Evolutionary conservation across 2,113 vertebrate genomes (phyloP), one percentile per base, ranked within the genome.

Genomic region (Oncorhynchus kisutch): DNA sequence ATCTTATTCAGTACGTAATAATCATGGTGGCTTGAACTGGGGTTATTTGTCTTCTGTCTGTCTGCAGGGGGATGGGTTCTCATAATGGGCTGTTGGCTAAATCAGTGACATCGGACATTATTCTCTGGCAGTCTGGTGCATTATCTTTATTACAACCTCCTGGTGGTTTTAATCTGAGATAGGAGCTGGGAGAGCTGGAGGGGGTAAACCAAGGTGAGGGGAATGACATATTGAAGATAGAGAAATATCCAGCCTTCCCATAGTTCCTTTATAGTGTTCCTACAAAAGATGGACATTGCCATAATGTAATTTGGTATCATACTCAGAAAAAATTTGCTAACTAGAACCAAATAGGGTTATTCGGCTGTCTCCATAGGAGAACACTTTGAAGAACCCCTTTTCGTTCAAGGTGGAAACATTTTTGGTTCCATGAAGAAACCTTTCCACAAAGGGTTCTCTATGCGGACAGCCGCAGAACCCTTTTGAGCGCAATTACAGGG

Each of bases 111-210:
- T 67, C 66, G 29, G 62, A 68, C 72, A 13, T 71, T 16, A 51
- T 13, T 51, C 13, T 67, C n/a, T 62, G 20, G 18, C 2, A 66
- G 59, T 18, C 13, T 24, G 62, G 45, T 0, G 68, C 57, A 74
- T 81, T 70, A 79, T 72, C 34, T 68, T 84, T 65, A 75, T 65
- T 81, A 73, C 27, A 64, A 67, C 27, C 0, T 45, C 71, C 29
- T 34, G 6, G 54, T 45, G 25, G 25, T 78, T 78, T 78, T 74
- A 76, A 78, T 77, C 18, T 27, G 31, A 34, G 20, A 24, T n/a
- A 48, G 65, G 12, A 49, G 20, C 22, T n/a, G 45, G 65, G 8
- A 34, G 68, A 64, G 39, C 4, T 31, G 18, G 54, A n/a, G 22
- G 7, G 54, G 54, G 4, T 57, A 25, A 48, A 4, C 45, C 6